Percentiles rank a stretch among this genome's conserved stretches.
Conservation (phyloP, 2,113 vertebrate species). For the Orycteropus afer region DNA sequence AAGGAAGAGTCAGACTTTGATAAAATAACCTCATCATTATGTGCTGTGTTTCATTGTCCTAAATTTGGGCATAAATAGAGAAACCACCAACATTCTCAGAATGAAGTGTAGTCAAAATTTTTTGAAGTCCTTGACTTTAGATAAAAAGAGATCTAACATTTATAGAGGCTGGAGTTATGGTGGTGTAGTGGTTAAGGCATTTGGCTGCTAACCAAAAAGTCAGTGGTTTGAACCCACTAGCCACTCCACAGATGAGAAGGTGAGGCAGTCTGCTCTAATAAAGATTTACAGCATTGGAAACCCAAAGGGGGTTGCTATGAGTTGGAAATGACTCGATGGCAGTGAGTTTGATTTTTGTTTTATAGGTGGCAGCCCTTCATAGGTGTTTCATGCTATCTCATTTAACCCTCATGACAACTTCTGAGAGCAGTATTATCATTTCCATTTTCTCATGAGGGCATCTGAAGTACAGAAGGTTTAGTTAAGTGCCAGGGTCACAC, state of each 20-base stretch:
- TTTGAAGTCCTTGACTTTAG: background rate
- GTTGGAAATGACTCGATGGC: too few relatives aligned
- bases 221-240: too few relatives aligned
- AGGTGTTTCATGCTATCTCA: background rate
- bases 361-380: accelerated
- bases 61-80: background rate
- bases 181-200: too few relatives aligned
- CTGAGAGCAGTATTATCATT: background rate
- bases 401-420: background rate
- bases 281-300: too few relatives aligned
- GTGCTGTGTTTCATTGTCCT: background rate
- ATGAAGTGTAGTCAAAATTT: background rate
- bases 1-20: background rate
- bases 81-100: background rate
- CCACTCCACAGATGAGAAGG: too few relatives aligned
- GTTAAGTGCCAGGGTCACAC: background rate
- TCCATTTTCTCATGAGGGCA: background rate
- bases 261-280: too few relatives aligned
- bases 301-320: too few relatives aligned
- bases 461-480: background rate
- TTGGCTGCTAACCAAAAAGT: too few relatives aligned
- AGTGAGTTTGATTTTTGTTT: too few relatives aligned
- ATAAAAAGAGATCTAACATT: background rate
- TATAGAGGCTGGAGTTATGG: too few relatives aligned
- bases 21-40: background rate